Percentiles rank a stretch among this genome's conserved stretches.
phyloP scores from a whole-genome alignment of 2,797 vertebrate genomes.

The Sitta carolinensis region DNA sequence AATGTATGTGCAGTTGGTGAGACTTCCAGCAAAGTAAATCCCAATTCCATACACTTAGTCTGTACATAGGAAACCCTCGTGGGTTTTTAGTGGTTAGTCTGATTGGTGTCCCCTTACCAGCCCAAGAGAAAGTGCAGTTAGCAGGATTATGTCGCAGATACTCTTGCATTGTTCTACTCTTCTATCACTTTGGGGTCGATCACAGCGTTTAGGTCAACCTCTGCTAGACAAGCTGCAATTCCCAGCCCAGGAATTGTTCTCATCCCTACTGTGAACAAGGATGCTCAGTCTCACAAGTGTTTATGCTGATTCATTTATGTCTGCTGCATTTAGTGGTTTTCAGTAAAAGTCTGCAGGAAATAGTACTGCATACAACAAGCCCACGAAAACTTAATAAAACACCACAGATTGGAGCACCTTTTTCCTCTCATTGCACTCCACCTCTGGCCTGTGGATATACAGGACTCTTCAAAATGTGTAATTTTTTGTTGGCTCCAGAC shows the following conservation, averaged over 20 bases:
- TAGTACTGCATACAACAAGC: not conserved
- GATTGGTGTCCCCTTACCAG: conserved; percentile 33
- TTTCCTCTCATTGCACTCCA: not conserved
- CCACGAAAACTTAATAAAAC: not conserved
- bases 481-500: not conserved
- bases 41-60: conserved; percentile 11
- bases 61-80: not conserved
- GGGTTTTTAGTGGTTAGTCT: conserved; percentile 41
- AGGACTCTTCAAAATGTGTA: not conserved
- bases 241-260: not conserved
- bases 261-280: not conserved
- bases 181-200: conserved; percentile 13
- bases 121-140: conserved; percentile 21
- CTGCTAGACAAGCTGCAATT: not conserved
- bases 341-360: not conserved
- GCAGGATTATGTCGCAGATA: conserved; percentile 8
- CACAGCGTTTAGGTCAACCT: not conserved
- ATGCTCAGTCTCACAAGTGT: not conserved
- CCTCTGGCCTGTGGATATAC: not conserved
- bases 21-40: conserved; percentile 40
- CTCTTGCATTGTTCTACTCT: conserved; percentile 31
- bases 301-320: not conserved
- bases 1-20: not conserved
- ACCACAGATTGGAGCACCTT: not conserved
- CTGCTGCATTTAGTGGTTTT: not conserved